These are phyloP conservation scores for Paralichthys olivaceus DNA, from an alignment of 2,113 vertebrate species.

Conservation along the genomic window DNA sequence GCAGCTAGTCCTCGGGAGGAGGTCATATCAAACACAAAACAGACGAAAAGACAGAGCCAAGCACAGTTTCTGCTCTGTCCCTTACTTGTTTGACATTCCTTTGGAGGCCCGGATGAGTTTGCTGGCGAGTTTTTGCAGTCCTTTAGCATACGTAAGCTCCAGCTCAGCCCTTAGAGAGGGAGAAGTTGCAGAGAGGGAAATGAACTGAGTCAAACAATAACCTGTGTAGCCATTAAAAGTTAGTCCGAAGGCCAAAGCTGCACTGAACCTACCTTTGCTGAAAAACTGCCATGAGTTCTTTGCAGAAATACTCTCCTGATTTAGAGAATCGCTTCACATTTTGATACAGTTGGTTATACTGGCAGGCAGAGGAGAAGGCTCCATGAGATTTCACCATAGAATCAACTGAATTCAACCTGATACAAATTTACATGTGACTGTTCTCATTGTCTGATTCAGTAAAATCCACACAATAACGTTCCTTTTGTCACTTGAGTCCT, in stretches of 20 bases:
- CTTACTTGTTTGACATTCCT: slow-evolving; percentile 86
- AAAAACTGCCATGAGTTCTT: slow-evolving; percentile 87
- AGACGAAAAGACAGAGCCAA: slow-evolving; percentile 3
- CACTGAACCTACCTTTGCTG: slow-evolving; percentile 85
- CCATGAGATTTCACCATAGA: background rate
- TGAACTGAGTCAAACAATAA: slow-evolving; percentile 56
- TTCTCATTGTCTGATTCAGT: background rate
- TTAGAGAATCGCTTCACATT: slow-evolving; percentile 89
- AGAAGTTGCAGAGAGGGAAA: slow-evolving; percentile 14
- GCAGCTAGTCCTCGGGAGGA: slow-evolving; percentile 15
- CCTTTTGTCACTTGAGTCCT: background rate
- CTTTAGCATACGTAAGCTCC: slow-evolving; percentile 87
- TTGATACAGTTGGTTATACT: slow-evolving; percentile 90
- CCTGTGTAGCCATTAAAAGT: slow-evolving; percentile 21
- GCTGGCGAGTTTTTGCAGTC: slow-evolving; percentile 85
- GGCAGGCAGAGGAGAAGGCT: slow-evolving; percentile 50
- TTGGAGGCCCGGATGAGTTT: slow-evolving; percentile 86
- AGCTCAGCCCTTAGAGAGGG: slow-evolving; percentile 82
- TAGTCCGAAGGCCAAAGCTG: background rate
- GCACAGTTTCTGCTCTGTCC: slow-evolving; percentile 5
- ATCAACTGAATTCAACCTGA: background rate
- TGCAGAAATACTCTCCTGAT: slow-evolving; percentile 89
- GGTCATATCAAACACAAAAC: slow-evolving; percentile 31
- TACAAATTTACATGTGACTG: background rate
- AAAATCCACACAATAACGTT: background rate